Conservation (phyloP, 2,888 invertebrate species). For the Patella caerulea region DNA sequence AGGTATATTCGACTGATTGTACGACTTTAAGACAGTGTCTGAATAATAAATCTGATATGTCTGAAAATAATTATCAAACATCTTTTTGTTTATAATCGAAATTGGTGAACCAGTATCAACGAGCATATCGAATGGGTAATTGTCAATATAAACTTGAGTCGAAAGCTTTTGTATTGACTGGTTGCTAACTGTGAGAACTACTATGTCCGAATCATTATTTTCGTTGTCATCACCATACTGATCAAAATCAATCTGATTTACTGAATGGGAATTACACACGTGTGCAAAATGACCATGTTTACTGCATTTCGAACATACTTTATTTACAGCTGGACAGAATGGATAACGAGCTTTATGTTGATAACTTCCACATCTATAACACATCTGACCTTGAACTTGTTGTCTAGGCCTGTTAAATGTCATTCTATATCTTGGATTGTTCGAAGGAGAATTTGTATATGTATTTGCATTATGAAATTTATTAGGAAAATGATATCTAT, state of each 20-base stretch:
- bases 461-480: too few species aligned
- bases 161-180: neutral
- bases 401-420: neutral
- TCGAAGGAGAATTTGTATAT: too few species aligned
- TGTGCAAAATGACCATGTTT: neutral
- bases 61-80: too few species aligned
- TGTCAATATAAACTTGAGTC: neutral
- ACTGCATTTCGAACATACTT: neutral
- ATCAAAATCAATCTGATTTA: neutral
- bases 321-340: neutral
- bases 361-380: conserved; percentile 1
- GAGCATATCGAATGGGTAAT: neutral
- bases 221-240: neutral
- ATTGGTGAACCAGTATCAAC: neutral
- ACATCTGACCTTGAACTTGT: neutral
- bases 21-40: too few species aligned
- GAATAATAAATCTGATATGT: too few species aligned
- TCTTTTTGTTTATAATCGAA: neutral
- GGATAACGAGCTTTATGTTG: neutral
- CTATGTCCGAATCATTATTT: neutral
- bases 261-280: neutral
- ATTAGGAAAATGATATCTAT: too few species aligned
- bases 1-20: too few species aligned
- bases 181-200: neutral
- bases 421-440: too few species aligned